phyloP scores from a whole-genome alignment of 2,797 vertebrate genomes.

The Paratrypauchen microcephalus region DNA sequence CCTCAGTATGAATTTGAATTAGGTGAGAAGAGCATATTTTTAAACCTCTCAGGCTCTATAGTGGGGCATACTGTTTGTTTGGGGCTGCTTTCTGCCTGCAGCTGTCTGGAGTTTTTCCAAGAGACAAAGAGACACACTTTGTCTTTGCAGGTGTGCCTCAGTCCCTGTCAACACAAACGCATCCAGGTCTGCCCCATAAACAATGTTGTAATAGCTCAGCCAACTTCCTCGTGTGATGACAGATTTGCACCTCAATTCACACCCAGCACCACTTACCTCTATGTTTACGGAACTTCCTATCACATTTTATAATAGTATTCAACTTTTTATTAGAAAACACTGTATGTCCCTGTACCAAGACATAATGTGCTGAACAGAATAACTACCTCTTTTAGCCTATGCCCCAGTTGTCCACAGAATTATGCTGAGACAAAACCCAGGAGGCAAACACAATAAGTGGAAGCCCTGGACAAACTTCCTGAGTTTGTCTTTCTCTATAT shows the following conservation, averaged over 20 bases:
- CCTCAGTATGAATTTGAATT: neutral
- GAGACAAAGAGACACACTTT: slow-evolving; percentile 10
- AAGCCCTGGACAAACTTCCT: slow-evolving; percentile 52
- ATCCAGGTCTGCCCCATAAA: slow-evolving; percentile 27
- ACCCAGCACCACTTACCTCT: slow-evolving; percentile 19
- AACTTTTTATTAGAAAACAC: slow-evolving; percentile 15
- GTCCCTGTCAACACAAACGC: slow-evolving; percentile 14
- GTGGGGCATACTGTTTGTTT: slow-evolving; percentile 4
- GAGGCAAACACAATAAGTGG: slow-evolving; percentile 39
- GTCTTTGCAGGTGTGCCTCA: slow-evolving; percentile 15
- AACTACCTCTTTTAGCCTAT: neutral
- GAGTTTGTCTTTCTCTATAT: slow-evolving; percentile 31
- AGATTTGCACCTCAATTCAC: slow-evolving; percentile 37
- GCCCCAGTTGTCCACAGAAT: slow-evolving; percentile 16
- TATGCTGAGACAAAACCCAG: slow-evolving; percentile 15
- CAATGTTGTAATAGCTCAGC: slow-evolving; percentile 30
- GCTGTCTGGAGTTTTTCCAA: slow-evolving; percentile 21
- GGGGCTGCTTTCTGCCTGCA: slow-evolving; percentile 17
- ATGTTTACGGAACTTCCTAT: slow-evolving; percentile 17
- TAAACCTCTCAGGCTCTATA: slow-evolving; percentile 8
- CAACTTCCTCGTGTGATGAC: slow-evolving; percentile 39
- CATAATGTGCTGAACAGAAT: neutral
- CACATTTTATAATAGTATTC: slow-evolving; percentile 13
- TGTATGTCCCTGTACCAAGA: neutral
- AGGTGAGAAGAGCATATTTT: slow-evolving; percentile 41